These are phyloP conservation scores for Procambarus virginalis DNA, from an alignment of 1,140 invertebrate species.

Conservation along the genomic window DNA sequence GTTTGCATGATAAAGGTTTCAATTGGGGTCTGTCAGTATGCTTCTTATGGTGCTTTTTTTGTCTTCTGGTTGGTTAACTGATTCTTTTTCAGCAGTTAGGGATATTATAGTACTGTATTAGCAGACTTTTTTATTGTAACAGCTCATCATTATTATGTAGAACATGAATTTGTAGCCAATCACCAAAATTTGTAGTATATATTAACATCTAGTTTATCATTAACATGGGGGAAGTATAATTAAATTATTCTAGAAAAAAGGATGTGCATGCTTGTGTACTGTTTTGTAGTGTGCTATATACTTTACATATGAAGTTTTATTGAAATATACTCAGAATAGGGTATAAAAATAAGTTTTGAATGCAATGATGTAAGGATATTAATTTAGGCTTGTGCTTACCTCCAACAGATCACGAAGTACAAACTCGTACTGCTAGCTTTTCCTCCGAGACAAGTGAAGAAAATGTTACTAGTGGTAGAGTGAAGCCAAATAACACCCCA, in stretches of 20 bases:
- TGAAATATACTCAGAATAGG: background rate
- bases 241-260: background rate
- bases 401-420: constrained; percentile 53
- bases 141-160: background rate
- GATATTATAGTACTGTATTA: background rate
- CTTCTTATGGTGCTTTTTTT: constrained; percentile 30
- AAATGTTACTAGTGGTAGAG: background rate
- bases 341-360: background rate
- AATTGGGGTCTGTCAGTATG: constrained; percentile 20
- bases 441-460: constrained; percentile 54
- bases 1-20: constrained; percentile 60
- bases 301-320: background rate
- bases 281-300: constrained; percentile 5
- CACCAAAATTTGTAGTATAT: background rate
- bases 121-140: background rate
- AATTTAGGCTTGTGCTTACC: background rate
- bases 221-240: background rate
- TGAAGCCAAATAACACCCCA: background rate
- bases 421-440: constrained; percentile 49
- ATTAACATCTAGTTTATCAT: background rate
- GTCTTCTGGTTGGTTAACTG: constrained; percentile 3
- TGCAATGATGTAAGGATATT: background rate
- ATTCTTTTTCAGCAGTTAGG: background rate
- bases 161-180: background rate
- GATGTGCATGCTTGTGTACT: background rate